Base-by-base conservation (phyloP, 1,140 invertebrate genomes). In the Ceratina australensis region DNA sequence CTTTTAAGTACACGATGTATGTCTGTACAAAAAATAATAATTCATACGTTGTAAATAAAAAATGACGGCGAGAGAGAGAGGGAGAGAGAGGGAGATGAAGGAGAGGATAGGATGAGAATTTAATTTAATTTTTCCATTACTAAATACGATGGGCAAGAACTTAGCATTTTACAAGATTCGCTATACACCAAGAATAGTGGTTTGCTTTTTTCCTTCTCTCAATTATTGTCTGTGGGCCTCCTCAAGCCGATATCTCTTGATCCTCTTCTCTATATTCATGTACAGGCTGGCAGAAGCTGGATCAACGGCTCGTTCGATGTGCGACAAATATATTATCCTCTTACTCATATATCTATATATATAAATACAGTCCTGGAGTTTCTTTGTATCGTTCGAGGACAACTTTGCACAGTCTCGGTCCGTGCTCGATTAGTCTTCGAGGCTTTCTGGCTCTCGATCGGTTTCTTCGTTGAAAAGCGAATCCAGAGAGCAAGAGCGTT, bases 1-100 rank as follows among this genome's bases (percentile, higher is more conserved):
- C 66, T 60, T 77, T 79, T 64, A 80, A 83, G 33, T 85, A 85
- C 75, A 75, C 75, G 73, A 78, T 82, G 54, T 72, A 82, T 72
- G 60, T 81, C 78, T 86, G 83, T 89, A 86, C 88, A 89, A 85
- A 88, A 79, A 82, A 85, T 86, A 89, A 86, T 87, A 79, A 83
- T 82, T 81, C 47, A 65, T 74, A 65, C 61, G 47, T 68, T 81
- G 67, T 85, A 85, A 85, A 85, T 87, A 87, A 83, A 81, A 65
- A n/a, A n/a, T n/a, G 74, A 81, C 42, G 72, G 80, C 66, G 61
- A 83, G 63, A 54, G 24, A 72, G 50, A 61, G 59, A 60, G 22
- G 66, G 54, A 75, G 65, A 60, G 67, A 59, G 57, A 54, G 24
- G 72, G 50, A 67, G 56, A 50, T 8, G 54, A 52, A 75, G 68